Evolutionary conservation across 2,113 vertebrate species (phyloP).

Genomic region (Marmota flaviventris): DNA sequence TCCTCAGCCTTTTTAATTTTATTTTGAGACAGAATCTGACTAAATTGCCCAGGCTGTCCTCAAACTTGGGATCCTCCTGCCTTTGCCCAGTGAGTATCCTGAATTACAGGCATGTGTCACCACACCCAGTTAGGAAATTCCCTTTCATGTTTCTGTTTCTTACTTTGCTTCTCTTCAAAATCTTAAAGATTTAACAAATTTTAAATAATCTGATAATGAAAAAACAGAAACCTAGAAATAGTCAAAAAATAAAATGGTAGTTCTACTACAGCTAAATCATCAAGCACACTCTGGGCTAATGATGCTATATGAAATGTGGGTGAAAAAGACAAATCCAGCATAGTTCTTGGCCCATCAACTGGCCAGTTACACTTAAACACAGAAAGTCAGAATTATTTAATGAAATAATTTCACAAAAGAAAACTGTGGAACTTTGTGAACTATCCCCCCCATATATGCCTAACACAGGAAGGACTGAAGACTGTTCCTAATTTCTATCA

Average conservation of each 20-base stretch:
- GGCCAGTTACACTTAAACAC: neutral
- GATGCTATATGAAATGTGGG: neutral
- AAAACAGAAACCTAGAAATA: conserved; percentile 58
- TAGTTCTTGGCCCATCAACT: neutral
- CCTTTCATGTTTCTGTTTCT: conserved; percentile 20
- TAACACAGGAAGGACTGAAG: neutral
- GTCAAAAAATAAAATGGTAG: neutral
- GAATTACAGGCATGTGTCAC: neutral
- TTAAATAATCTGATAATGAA: conserved; percentile 70
- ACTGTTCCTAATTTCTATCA: neutral
- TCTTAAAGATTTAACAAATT: conserved; percentile 35
- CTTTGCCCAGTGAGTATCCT: neutral
- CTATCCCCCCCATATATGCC: neutral
- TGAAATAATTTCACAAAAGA: conserved; percentile 42
- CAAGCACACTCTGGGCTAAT: neutral
- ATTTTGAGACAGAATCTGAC: neutral
- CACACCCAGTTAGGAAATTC: neutral
- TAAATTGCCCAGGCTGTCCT: neutral
- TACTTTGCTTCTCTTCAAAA: conserved; percentile 41
- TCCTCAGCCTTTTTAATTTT: neutral
- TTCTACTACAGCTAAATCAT: conserved; percentile 60
- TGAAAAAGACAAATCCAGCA: neutral
- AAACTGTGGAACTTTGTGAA: conserved; percentile 14
- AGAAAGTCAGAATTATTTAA: conserved; percentile 43
- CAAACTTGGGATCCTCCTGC: neutral